phyloP scores from a whole-genome alignment of 2,888 invertebrate species.

The Lasioglossum calceatum region DNA sequence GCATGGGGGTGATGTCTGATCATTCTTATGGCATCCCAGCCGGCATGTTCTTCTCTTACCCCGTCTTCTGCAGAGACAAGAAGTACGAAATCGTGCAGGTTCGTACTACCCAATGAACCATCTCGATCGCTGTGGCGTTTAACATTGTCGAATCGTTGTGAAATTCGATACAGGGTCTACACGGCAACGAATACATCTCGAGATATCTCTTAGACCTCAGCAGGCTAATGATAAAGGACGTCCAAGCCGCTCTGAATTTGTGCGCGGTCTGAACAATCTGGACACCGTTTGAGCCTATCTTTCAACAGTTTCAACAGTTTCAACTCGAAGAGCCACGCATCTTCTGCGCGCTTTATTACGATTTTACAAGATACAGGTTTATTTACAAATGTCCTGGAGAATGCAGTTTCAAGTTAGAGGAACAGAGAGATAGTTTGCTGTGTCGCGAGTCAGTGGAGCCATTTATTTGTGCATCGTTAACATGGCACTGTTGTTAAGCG shows the following conservation, averaged over 20 bases:
- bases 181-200: slow-evolving; percentile 31
- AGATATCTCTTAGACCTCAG: slow-evolving; percentile 42
- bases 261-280: slow-evolving; percentile 12
- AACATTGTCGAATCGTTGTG: neutral
- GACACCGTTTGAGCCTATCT: neutral
- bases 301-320: neutral
- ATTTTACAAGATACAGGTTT: slow-evolving; percentile 48
- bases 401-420: neutral
- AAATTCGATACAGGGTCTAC: slow-evolving; percentile 30
- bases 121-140: neutral
- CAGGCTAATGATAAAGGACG: slow-evolving; percentile 35
- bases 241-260: slow-evolving; percentile 30
- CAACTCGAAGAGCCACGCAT: neutral
- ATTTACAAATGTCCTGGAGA: slow-evolving; percentile 48
- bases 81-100: slow-evolving; percentile 66
- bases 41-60: slow-evolving; percentile 65
- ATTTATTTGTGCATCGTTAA: slow-evolving; percentile 61
- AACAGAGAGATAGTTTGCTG: neutral
- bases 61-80: slow-evolving; percentile 58
- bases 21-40: slow-evolving; percentile 56
- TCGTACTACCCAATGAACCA: neutral
- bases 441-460: slow-evolving; percentile 27
- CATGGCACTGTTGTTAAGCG: neutral
- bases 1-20: slow-evolving; percentile 67
- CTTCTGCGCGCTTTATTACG: slow-evolving; percentile 28